A percentile compares a stretch with the other conserved stretches of the same genome.
These are phyloP conservation scores for Notoglanidium macrostoma DNA, from an alignment of 2,797 vertebrate species.

Conservation along the genomic window DNA sequence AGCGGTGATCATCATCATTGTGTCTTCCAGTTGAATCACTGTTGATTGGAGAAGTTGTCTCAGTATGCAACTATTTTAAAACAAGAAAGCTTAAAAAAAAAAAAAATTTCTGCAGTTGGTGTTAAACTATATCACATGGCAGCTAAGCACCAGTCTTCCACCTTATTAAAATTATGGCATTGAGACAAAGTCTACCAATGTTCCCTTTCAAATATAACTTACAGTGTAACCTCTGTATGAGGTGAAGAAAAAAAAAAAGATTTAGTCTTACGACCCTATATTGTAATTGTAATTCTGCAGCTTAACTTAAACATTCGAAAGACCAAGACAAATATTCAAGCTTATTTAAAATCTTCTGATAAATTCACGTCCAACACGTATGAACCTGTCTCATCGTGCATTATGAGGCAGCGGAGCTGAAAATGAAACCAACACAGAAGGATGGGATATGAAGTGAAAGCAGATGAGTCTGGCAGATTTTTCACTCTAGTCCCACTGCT, in stretches of 20 bases:
- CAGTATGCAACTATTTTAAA: neutral
- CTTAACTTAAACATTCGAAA: neutral
- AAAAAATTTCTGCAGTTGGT: neutral
- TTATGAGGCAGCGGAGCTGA: neutral
- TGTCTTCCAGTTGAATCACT: neutral
- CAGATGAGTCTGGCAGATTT: constrained; percentile 73
- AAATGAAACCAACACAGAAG: constrained; percentile 51
- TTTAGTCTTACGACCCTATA: neutral
- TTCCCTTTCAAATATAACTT: neutral
- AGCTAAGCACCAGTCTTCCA: neutral
- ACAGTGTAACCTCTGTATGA: neutral
- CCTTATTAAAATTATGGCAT: neutral
- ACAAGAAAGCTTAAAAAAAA: neutral
- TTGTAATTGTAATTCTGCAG: neutral
- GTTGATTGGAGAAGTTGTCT: neutral
- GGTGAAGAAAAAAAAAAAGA: neutral
- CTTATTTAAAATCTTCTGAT: neutral
- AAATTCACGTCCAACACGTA: neutral
- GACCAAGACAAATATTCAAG: neutral
- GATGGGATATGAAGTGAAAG: constrained; percentile 69
- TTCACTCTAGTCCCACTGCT: constrained; percentile 68
- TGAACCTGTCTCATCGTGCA: constrained; percentile 1
- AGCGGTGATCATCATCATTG: neutral
- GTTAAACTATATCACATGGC: neutral
- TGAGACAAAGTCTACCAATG: neutral